Base-by-base conservation (phyloP, 2,113 vertebrate species). In the Acanthochromis polyacanthus region DNA sequence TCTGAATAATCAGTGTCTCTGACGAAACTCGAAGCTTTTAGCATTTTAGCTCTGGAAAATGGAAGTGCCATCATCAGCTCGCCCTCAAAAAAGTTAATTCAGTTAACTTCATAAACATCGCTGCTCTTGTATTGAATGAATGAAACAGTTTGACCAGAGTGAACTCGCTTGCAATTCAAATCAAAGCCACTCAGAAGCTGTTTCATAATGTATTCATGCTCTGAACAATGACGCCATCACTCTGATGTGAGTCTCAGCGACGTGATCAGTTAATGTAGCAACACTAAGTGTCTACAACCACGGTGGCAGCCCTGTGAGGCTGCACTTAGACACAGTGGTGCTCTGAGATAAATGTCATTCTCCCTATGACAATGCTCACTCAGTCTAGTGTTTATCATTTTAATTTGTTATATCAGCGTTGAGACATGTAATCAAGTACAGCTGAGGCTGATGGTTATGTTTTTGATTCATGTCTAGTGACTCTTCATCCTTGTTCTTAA, bases 1-100 rank as follows among this genome's bases (percentile, higher is more conserved):
- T 32, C 23, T n/a, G n/a, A 45, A 65, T 61, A 20, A 40, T 63
- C 30, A 36, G 12, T 74, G 56, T 46, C 30, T 43, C n/a, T 40
- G 11, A 52, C 36, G 57, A 0, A 67, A 43, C 30, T 10, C 63
- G 15, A 57, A 23, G 5, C 22, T 38, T 12, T 53, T 53, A 60
- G 8, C 19, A 20, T 14, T 15, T 0, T 15, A 43, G 14, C 30
- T 19, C 10, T 19, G 4, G 17, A 20, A 51, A n/a, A 51, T 20
- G 7, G 16, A 51, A 51, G 48, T n/a, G 48, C 19, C n/a, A 6
- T 19, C 5, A 20, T 62, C 15, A 10, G 30, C 30, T n/a, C 55
- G 36, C 40, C 14, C 30, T 5, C 16, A 16, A 12, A 9, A 10
- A 14, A 12, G 14, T 43, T 43, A 43, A 14, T 43, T 43, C 12